Conservation (phyloP, 2,113 vertebrate species). For the Todiramphus chloris region DNA sequence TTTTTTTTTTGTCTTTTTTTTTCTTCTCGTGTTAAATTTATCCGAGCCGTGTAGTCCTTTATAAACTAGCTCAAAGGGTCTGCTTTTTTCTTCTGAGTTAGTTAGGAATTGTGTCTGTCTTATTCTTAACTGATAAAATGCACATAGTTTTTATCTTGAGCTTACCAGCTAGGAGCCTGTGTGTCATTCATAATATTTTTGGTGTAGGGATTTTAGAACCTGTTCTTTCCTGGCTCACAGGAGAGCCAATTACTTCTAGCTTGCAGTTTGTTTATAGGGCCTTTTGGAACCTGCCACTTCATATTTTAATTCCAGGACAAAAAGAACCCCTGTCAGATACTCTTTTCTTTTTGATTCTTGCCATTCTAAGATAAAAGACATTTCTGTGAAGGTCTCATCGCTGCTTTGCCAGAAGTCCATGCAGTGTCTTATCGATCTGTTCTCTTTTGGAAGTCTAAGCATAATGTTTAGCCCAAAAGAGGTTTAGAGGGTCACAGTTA, state of each 20-base stretch:
- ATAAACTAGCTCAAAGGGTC: neutral
- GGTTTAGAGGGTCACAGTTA: neutral
- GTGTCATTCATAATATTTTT: neutral
- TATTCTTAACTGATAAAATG: neutral
- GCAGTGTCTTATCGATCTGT: neutral
- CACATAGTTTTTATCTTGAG: neutral
- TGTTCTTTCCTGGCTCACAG: neutral
- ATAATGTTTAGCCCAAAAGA: neutral
- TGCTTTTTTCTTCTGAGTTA: neutral
- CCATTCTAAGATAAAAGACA: neutral
- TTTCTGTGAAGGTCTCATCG: neutral
- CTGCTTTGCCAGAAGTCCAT: neutral
- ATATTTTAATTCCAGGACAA: conserved; percentile 6
- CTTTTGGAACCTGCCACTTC: conserved; percentile 16
- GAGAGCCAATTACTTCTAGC: conserved; percentile 2
- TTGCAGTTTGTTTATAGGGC: neutral
- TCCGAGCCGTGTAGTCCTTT: neutral
- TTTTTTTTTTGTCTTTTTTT: neutral
- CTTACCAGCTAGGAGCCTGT: neutral
- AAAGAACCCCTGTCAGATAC: neutral
- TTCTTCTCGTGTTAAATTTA: neutral
- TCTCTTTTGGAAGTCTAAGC: neutral
- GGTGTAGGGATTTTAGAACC: neutral
- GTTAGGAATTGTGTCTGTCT: neutral
- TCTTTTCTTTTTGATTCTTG: neutral